phyloP scores from a whole-genome alignment of 2,888 invertebrate species.

The Brenthis daphne region DNA sequence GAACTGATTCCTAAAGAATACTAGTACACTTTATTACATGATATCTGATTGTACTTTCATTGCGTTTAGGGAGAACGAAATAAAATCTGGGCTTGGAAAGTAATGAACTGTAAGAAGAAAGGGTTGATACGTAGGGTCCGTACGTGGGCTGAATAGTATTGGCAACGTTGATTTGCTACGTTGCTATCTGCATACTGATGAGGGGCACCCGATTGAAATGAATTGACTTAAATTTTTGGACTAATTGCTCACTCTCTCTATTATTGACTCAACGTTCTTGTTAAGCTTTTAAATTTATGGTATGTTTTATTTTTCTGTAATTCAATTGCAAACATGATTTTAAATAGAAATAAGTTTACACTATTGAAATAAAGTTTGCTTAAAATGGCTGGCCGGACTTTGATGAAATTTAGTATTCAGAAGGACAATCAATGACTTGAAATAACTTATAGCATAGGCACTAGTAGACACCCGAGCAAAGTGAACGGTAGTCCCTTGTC shows the following conservation, averaged over 20 bases:
- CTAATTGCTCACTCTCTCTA: constrained; percentile 24
- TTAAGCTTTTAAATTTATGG: not conserved
- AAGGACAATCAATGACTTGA: too few relatives aligned
- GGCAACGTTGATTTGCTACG: constrained; percentile 67
- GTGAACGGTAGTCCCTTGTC: too few relatives aligned
- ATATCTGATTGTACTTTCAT: constrained; percentile 49
- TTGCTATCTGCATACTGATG: constrained; percentile 65
- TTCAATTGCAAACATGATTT: too few relatives aligned
- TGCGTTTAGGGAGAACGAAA: constrained; percentile 58
- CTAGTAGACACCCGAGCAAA: too few relatives aligned
- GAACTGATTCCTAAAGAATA: not conserved
- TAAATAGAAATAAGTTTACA: too few relatives aligned
- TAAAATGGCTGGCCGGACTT: too few relatives aligned
- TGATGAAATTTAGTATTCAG: too few relatives aligned
- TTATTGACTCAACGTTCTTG: not conserved
- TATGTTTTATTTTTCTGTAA: not conserved
- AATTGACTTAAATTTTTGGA: constrained; percentile 32
- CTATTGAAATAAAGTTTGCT: too few relatives aligned
- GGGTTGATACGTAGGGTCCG: constrained; percentile 70
- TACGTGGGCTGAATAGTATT: constrained; percentile 63
- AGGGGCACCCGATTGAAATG: constrained; percentile 36
- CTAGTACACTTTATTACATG: constrained; percentile 2
- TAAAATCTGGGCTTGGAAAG: constrained; percentile 69
- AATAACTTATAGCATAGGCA: too few relatives aligned
- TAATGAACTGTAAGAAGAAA: constrained; percentile 72